Evolutionary conservation across 2,888 invertebrate genomes (phyloP).

Genomic region (Lochmaea capreae): DNA sequence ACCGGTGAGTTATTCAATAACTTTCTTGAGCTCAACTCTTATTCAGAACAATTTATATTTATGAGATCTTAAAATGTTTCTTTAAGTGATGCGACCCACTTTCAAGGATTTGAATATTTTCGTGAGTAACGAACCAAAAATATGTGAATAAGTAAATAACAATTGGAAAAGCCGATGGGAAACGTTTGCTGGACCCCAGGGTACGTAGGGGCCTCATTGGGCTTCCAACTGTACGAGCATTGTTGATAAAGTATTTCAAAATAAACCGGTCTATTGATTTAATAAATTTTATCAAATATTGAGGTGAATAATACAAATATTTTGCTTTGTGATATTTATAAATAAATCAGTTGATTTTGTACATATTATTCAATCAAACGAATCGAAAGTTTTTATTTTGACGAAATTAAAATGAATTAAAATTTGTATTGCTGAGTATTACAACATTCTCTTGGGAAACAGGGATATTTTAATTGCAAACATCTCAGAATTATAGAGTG

Average conservation of each 20-base stretch:
- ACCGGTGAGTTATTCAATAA: background rate
- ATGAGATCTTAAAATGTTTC: background rate
- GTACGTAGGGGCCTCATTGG: background rate
- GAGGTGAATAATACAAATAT: background rate
- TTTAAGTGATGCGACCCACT: background rate
- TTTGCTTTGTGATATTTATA: background rate
- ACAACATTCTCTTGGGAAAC: no score
- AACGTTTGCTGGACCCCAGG: background rate
- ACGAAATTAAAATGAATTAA: no score
- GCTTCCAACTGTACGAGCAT: constrained; percentile 10
- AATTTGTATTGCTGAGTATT: no score
- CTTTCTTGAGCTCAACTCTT: background rate
- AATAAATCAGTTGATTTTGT: background rate
- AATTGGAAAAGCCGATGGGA: constrained; percentile 5
- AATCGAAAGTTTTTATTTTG: no score
- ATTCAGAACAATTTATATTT: background rate
- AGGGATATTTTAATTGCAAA: no score
- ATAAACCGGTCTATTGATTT: background rate
- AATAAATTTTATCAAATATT: background rate
- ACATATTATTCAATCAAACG: background rate
- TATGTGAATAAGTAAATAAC: constrained; percentile 17
- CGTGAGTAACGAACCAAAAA: background rate
- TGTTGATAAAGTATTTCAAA: constrained; percentile 3
- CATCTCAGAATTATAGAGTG: no score
- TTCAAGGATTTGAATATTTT: constrained; percentile 4